Conservation (phyloP, 1,140 invertebrate genomes). For the Patella vulgata region DNA sequence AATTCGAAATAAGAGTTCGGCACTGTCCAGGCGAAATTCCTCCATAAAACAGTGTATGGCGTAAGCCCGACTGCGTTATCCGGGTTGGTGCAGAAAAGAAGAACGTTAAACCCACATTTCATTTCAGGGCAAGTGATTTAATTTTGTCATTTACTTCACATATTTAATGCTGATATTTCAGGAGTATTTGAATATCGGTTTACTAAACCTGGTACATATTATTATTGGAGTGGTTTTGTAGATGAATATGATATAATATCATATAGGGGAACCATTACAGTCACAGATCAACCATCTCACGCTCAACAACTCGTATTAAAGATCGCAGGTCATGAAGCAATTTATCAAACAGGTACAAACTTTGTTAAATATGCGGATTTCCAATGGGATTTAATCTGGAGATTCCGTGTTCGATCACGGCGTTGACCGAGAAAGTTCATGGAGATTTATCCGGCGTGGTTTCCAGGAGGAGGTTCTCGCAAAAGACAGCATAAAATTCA, state of each 20-base stretch:
- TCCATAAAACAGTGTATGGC: too few species aligned
- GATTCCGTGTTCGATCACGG: background rate
- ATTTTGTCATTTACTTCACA: too few species aligned
- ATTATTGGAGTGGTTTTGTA: conserved; percentile 50
- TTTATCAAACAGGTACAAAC: conserved; percentile 34
- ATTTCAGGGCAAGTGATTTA: too few species aligned
- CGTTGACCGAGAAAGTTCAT: background rate
- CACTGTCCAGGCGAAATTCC: too few species aligned
- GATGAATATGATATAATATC: conserved; percentile 34
- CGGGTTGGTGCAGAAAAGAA: too few species aligned
- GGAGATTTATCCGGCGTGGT: background rate
- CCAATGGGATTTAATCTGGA: background rate
- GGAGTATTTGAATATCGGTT: conserved; percentile 46
- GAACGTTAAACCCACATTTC: too few species aligned
- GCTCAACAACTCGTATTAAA: conserved; percentile 22
- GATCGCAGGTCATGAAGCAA: conserved; percentile 36
- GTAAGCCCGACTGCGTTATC: too few species aligned
- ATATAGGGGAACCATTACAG: conserved; percentile 45
- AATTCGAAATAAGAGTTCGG: too few species aligned
- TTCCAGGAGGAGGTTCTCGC: background rate
- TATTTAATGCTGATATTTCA: conserved; percentile 22
- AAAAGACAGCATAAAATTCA: too few species aligned
- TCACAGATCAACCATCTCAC: conserved; percentile 14
- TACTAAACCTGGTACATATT: conserved; percentile 40
- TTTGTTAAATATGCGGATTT: too few species aligned